Evolutionary conservation across 2,888 invertebrate genomes (phyloP), one percentile per base, ranked within the genome.

Genomic region (Xestia xanthographa): DNA sequence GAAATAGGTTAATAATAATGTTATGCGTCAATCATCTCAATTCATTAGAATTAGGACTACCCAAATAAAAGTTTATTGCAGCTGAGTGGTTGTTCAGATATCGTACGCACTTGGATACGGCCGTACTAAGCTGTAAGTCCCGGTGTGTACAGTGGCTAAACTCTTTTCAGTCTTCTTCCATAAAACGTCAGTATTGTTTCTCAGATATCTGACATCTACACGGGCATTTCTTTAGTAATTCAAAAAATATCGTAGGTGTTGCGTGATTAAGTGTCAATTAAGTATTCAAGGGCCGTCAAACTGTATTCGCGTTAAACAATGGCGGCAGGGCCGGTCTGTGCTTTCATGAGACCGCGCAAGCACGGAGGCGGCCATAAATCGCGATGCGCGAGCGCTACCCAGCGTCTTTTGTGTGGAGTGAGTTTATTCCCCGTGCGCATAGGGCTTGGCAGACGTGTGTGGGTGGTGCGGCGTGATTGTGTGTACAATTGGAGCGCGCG

Each of bases 401-500:
- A 83, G 84, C 84, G 80, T 87, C 86, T 89, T 88, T 89, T 86
- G 86, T 88, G 82, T 84, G 74, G 67, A 80, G 72, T 83, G 65
- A 78, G 73, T 86, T 87, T 83, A 83, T 84, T 80, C 67, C 58
- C 53, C 74, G 56, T 80, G 85, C 69, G 73, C 73, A 84, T 68
- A 77, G 77, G 69, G 67, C 82, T 56, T 70, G 73, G 79, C 75
- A 76, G 82, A 86, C 84, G 67, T 88, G 86, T 89, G 89, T 90
- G 89, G 83, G 88, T 86, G 86, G 75, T 81, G 78, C 76, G 79
- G 82, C 84, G 90, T 89, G 91, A 87, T 89, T 89, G 91, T 92
- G 91, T 86, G 90, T 80, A 85, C 85, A 87, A 86, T 87, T 84
- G 90, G 87, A 86, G 90, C 77, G 90, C 92, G 95, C 96, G 97